These are phyloP conservation scores for Amaurobius ferox DNA, from an alignment of 2,888 invertebrate genomes.

Conservation along the genomic window DNA sequence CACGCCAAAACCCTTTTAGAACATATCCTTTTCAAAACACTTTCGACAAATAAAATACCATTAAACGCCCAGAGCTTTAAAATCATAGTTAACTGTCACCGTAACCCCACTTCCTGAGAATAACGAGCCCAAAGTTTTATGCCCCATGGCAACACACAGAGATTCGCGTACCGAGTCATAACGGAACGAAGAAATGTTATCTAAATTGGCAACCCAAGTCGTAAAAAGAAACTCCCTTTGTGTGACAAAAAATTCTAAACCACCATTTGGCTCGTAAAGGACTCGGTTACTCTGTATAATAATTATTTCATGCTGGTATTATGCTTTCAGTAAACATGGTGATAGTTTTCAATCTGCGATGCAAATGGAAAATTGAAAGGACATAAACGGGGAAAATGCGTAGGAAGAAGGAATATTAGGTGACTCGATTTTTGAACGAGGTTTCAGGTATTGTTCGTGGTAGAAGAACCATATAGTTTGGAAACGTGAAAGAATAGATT, in stretches of 20 bases:
- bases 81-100: constrained; percentile 37
- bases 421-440: no score
- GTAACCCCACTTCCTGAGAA: constrained; percentile 41
- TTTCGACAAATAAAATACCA: background rate
- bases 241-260: constrained; percentile 31
- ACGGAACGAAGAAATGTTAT: constrained; percentile 45
- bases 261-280: constrained; percentile 21
- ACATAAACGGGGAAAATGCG: no score
- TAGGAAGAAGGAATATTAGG: no score
- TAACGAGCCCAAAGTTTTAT: constrained; percentile 10
- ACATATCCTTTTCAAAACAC: background rate
- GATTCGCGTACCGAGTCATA: constrained; percentile 15
- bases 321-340: background rate
- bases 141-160: background rate
- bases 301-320: background rate
- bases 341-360: no score
- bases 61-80: background rate
- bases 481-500: no score
- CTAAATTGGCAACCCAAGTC: constrained; percentile 62
- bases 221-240: constrained; percentile 42
- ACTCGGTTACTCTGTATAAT: background rate
- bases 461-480: no score
- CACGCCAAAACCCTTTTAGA: background rate
- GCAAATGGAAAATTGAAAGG: no score
- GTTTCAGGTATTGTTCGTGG: no score